A percentile compares a stretch with the other conserved stretches of the same genome.
Conservation (phyloP, 2,888 invertebrate species). For the Ophion costatus region DNA sequence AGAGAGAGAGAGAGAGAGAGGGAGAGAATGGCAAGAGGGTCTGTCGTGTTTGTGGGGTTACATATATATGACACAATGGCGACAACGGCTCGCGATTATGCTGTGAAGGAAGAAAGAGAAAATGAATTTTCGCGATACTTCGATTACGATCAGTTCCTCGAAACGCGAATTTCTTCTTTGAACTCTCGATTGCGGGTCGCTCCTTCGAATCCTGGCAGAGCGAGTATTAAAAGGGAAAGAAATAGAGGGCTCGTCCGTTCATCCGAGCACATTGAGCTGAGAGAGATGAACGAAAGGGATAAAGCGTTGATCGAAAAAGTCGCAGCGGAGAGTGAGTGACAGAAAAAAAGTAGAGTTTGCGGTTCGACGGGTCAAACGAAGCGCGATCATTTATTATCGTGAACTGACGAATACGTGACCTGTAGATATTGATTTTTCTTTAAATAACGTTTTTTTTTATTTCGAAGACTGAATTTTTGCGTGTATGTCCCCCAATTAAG, state of each 20-base stretch:
- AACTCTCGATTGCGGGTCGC: conserved; percentile 41
- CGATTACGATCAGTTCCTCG: conserved; percentile 44
- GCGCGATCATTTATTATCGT: conserved; percentile 69
- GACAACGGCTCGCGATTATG: conserved; percentile 35
- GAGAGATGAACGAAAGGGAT: conserved; percentile 2
- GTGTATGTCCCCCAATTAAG: conserved; percentile 69
- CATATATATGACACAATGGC: conserved; percentile 25
- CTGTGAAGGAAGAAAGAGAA: neutral
- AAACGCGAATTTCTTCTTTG: conserved; percentile 47
- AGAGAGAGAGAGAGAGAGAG: neutral
- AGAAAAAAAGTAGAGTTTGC: conserved; percentile 31
- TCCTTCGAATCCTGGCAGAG: conserved; percentile 61
- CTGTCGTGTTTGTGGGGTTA: conserved; percentile 52
- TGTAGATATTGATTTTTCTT: conserved; percentile 70
- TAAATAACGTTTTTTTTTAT: conserved; percentile 70
- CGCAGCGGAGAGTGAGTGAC: conserved; percentile 7
- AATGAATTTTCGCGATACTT: conserved; percentile 25
- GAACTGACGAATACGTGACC: conserved; percentile 74
- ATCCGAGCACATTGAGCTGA: conserved; percentile 1
- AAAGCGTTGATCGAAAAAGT: conserved; percentile 33
- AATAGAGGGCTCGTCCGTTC: conserved; percentile 30
- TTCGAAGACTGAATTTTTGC: conserved; percentile 79
- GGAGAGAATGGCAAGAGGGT: conserved; percentile 55
- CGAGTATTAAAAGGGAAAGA: conserved; percentile 51
- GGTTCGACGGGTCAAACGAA: conserved; percentile 63